phyloP scores from a whole-genome alignment of 1,140 invertebrate genomes.

The Lepidurus couesii region DNA sequence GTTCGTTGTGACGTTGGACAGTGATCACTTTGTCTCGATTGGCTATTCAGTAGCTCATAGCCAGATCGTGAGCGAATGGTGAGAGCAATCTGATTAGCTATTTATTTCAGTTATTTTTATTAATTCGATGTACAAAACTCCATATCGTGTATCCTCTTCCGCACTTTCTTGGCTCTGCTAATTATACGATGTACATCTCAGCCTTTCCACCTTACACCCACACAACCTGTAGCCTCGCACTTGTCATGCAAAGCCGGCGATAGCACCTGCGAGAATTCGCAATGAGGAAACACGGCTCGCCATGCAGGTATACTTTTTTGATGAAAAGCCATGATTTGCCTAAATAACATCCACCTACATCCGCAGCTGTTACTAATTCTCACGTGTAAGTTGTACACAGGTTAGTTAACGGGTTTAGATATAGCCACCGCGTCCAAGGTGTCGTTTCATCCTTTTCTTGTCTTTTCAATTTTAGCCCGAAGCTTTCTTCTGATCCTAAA shows the following conservation, averaged over 20 bases:
- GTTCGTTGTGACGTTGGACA: no score
- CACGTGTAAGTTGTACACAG: not conserved
- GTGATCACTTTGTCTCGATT: no score
- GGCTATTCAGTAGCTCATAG: not conserved
- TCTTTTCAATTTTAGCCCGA: not conserved
- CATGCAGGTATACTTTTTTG: no score
- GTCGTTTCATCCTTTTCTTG: not conserved
- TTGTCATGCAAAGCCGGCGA: not conserved
- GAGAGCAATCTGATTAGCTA: not conserved
- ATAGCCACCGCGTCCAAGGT: no score
- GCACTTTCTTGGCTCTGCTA: not conserved
- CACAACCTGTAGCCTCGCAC: not conserved
- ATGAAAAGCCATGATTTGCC: no score
- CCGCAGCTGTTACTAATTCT: not conserved
- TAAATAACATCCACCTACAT: not conserved
- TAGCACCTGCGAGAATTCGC: not conserved
- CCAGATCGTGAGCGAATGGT: not conserved
- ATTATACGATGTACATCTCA: not conserved
- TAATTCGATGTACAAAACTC: not conserved
- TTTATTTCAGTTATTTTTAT: not conserved
- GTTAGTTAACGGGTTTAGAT: no score
- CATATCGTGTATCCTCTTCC: not conserved
- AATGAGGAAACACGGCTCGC: not conserved
- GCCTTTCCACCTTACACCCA: not conserved
- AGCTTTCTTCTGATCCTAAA: not conserved